A percentile compares a stretch with the other conserved stretches of the same genome.
Conservation (phyloP, 2,113 vertebrate genomes). For the Poeciliopsis turrubarensis region DNA sequence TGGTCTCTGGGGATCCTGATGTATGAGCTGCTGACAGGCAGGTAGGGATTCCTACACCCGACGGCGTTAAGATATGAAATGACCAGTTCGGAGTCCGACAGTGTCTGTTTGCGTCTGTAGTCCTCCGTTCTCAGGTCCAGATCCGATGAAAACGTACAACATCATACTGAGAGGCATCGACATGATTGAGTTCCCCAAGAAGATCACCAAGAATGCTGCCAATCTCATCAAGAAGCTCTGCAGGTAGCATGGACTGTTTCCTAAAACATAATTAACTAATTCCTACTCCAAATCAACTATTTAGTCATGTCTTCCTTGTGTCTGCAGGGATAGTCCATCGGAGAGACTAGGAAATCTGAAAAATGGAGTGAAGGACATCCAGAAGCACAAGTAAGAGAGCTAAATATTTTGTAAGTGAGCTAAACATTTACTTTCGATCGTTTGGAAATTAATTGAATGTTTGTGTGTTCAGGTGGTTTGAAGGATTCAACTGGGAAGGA, state of each 20-base stretch:
- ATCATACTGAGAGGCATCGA: conserved; percentile 96
- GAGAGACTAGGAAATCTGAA: conserved; percentile 97
- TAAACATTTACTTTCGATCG: background rate
- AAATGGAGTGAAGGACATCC: conserved; percentile 97
- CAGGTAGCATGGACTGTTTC: conserved; percentile 80
- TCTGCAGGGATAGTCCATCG: conserved; percentile 90
- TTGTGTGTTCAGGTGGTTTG: conserved; percentile 89
- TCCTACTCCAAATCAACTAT: background rate
- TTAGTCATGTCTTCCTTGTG: background rate
- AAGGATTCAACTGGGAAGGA: conserved; percentile 99
- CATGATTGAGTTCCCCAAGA: conserved; percentile 99
- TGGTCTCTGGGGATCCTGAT: conserved; percentile 98
- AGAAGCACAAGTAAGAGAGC: conserved; percentile 95
- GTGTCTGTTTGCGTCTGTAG: conserved; percentile 65
- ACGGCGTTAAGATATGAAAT: background rate
- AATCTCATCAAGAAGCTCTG: conserved; percentile 99
- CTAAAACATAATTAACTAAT: background rate
- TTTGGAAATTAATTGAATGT: background rate
- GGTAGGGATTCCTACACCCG: conserved; percentile 79
- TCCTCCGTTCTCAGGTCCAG: conserved; percentile 97
- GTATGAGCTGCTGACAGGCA: conserved; percentile 98
- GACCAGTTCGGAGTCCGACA: background rate
- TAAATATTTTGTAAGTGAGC: too few species aligned
- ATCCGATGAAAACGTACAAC: conserved; percentile 98
- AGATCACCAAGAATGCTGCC: conserved; percentile 96